phyloP scores from a whole-genome alignment of 2,888 invertebrate species.

The Odiellus spinosus region DNA sequence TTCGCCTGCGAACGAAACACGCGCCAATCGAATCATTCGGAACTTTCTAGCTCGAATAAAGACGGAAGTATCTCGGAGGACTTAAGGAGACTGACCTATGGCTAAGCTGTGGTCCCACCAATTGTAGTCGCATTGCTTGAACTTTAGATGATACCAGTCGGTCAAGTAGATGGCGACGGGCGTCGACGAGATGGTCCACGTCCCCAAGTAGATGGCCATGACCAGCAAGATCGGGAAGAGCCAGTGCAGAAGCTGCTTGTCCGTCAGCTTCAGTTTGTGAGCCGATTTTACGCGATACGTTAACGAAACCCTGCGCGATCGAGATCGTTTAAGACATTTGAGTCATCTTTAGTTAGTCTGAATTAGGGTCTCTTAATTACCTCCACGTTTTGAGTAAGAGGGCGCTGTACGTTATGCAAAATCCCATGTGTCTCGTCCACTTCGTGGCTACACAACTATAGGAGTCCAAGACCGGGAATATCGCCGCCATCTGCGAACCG shows the following conservation, averaged over 20 bases:
- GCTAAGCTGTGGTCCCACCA: constrained; percentile 92
- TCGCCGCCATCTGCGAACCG: constrained; percentile 64
- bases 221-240: constrained; percentile 80
- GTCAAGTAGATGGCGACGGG: constrained; percentile 42
- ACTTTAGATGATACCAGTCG: constrained; percentile 47
- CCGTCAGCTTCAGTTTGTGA: constrained; percentile 78
- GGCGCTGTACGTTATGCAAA: constrained; percentile 81
- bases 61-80: not conserved
- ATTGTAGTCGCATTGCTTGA: constrained; percentile 75
- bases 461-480: constrained; percentile 69
- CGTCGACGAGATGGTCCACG: constrained; percentile 78
- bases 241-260: constrained; percentile 80
- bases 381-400: constrained; percentile 89
- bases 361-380: no score
- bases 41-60: not conserved
- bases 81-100: constrained; percentile 42
- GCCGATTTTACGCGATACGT: constrained; percentile 87
- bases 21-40: not conserved
- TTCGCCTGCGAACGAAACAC: constrained; percentile 25
- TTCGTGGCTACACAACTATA: constrained; percentile 76
- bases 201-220: constrained; percentile 69
- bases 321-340: no score
- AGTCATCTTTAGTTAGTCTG: no score
- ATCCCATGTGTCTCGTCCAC: constrained; percentile 84
- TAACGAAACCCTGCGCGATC: constrained; percentile 59